phyloP scores from a whole-genome alignment of 2,113 vertebrate species.

The Cyanoderma ruficeps region DNA sequence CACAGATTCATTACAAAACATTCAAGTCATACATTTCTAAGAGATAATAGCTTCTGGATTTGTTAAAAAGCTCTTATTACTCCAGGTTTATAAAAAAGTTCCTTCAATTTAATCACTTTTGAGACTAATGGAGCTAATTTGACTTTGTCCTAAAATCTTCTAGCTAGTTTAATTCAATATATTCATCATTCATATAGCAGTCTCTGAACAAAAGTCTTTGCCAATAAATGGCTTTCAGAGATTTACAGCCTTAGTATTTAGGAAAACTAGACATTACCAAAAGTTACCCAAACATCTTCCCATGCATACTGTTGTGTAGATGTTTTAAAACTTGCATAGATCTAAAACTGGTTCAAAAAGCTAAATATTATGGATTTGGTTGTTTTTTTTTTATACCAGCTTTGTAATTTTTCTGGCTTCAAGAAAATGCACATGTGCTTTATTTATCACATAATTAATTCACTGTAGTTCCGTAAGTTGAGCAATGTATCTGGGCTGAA shows the following conservation, averaged over 20 bases:
- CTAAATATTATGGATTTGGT: neutral
- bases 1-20: neutral
- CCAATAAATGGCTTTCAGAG: neutral
- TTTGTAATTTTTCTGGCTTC: neutral
- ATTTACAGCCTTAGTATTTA: neutral
- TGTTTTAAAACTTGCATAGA: neutral
- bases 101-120: neutral
- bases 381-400: neutral
- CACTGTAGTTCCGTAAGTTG: neutral
- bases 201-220: neutral
- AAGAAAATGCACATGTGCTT: neutral
- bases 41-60: neutral
- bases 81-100: neutral
- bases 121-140: slow-evolving; percentile 20
- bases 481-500: neutral
- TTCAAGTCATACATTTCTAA: neutral
- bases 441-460: neutral
- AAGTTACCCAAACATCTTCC: neutral
- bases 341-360: neutral
- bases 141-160: neutral
- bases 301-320: neutral
- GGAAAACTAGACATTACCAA: neutral
- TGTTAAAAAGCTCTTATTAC: slow-evolving; percentile 11
- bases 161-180: slow-evolving; percentile 16
- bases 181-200: neutral